Evolutionary conservation across 2,797 vertebrate species (phyloP).

Genomic region (Varecia variegata): DNA sequence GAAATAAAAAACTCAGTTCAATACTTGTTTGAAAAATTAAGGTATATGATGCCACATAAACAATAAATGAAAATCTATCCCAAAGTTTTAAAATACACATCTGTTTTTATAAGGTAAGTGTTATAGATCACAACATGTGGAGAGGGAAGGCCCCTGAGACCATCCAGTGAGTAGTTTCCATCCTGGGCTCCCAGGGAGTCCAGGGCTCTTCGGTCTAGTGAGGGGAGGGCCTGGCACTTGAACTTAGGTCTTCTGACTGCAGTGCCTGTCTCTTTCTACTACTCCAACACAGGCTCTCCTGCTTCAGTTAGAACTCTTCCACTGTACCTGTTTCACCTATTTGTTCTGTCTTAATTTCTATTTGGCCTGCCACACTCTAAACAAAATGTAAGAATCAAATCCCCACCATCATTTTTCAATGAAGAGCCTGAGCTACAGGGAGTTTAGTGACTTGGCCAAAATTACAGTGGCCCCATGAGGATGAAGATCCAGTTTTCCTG

Average conservation of each 20-base stretch:
- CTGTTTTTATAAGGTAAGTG: background rate
- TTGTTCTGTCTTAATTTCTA: background rate
- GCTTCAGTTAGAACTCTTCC: background rate
- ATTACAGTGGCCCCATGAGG: background rate
- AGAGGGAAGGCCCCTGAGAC: background rate
- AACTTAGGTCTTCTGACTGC: background rate
- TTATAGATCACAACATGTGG: background rate
- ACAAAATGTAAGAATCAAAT: background rate
- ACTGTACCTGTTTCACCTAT: background rate
- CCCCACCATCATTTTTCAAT: background rate
- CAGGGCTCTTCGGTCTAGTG: background rate
- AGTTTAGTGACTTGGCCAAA: background rate
- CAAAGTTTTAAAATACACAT: background rate
- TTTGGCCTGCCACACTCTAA: background rate
- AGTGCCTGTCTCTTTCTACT: background rate
- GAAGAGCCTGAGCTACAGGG: background rate
- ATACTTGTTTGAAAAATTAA: background rate
- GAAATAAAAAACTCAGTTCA: background rate
- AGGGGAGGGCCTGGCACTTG: background rate
- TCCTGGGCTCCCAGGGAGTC: background rate
- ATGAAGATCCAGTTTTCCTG: background rate
- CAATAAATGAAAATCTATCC: background rate
- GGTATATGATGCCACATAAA: background rate
- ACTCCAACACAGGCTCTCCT: background rate
- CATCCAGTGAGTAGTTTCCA: background rate